Conservation (phyloP, 2,888 invertebrate species). For the Monoplex corrugatus region DNA sequence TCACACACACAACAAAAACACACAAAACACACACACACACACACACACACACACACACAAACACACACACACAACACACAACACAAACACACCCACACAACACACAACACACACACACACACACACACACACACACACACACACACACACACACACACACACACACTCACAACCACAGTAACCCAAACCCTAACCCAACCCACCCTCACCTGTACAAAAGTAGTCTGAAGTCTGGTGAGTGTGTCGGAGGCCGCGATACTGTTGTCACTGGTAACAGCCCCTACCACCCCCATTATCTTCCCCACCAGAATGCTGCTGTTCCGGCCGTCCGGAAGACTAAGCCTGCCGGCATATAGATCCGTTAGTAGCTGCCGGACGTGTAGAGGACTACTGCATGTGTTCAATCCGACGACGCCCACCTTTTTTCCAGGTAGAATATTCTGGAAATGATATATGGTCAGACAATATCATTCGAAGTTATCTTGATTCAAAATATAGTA, state of each 20-base stretch:
- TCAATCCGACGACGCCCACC: slow-evolving; percentile 10
- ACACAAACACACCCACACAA: too few species aligned
- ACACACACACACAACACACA: too few species aligned
- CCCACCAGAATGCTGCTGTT: neutral
- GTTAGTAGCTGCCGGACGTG: slow-evolving; percentile 10
- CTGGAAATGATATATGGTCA: too few species aligned
- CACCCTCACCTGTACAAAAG: slow-evolving; percentile 27
- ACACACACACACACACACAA: too few species aligned
- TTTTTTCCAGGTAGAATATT: neutral
- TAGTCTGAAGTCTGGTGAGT: neutral
- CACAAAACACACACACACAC: too few species aligned
- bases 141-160: too few species aligned
- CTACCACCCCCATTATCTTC: slow-evolving; percentile 10
- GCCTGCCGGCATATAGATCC: slow-evolving; percentile 18
- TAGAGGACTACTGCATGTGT: slow-evolving; percentile 29
- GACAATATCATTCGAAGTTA: too few species aligned
- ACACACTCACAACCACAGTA: too few species aligned
- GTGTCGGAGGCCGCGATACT: slow-evolving; percentile 32
- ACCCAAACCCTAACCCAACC: neutral
- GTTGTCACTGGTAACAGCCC: neutral
- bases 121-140: too few species aligned
- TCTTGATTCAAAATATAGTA: too few species aligned
- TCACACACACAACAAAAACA: too few species aligned
- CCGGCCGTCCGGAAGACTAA: neutral
- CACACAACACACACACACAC: too few species aligned